Evolutionary conservation across 2,113 vertebrate species (phyloP).

Genomic region (Nothobranchius furzeri): DNA sequence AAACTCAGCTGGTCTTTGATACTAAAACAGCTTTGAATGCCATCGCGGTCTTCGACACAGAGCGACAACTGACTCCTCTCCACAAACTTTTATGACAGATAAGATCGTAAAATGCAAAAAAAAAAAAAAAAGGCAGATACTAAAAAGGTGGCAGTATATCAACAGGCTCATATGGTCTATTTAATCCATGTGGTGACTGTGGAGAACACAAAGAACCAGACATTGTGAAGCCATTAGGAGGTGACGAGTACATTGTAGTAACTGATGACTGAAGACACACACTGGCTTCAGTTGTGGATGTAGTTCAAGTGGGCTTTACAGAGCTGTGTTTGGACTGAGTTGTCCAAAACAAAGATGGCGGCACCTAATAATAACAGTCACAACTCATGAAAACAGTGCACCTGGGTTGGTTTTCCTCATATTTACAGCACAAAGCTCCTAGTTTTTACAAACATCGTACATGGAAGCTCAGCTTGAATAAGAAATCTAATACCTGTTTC

Average conservation of each 20-base stretch:
- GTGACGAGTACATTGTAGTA: constrained; percentile 40
- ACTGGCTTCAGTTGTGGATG: constrained; percentile 1
- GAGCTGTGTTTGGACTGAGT: constrained; percentile 18
- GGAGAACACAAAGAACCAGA: not conserved
- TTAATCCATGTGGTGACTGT: constrained; percentile 9
- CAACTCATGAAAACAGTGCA: too few species aligned
- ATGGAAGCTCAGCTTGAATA: constrained; percentile 21
- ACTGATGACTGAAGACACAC: constrained; percentile 34
- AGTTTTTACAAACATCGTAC: too few species aligned
- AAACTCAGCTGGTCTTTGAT: constrained; percentile 30
- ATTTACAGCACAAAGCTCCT: not conserved
- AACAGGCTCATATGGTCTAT: constrained; percentile 5
- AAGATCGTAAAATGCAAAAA: constrained; percentile 40
- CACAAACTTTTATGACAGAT: constrained; percentile 52
- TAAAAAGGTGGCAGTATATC: constrained; percentile 50
- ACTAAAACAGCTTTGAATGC: constrained; percentile 38
- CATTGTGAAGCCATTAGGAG: constrained; percentile 39
- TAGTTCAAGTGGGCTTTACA: constrained; percentile 2
- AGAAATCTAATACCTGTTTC: constrained; percentile 41
- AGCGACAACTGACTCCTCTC: constrained; percentile 29
- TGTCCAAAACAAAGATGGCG: too few species aligned
- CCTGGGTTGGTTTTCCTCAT: too few species aligned
- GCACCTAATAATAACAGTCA: too few species aligned
- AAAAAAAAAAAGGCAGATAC: constrained; percentile 6
- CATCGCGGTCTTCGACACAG: constrained; percentile 13